Percentiles rank a stretch among this genome's conserved stretches.
Conservation (phyloP, 1,140 invertebrate species). For the Piezodorus guildinii region DNA sequence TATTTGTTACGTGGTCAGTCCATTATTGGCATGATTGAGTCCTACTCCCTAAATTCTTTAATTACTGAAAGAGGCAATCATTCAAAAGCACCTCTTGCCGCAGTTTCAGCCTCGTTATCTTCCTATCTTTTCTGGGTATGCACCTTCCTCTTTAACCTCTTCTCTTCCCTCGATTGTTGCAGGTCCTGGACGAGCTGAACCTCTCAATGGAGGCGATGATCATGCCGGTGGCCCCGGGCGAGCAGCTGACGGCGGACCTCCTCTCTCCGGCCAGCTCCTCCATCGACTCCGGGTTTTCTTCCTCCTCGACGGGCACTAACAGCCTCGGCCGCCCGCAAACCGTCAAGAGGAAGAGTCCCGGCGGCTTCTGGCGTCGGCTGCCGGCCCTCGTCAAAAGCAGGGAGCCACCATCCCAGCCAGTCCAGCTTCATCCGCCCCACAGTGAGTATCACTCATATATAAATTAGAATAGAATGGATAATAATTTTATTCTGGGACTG, state of each 20-base stretch:
- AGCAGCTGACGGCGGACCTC: constrained; percentile 14
- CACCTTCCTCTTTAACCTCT: no score
- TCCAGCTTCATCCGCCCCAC: constrained; percentile 43
- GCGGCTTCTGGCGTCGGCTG: constrained; percentile 52
- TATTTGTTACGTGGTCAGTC: no score
- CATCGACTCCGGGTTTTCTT: constrained; percentile 67
- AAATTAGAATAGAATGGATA: no score
- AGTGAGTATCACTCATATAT: constrained; percentile 35
- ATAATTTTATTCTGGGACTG: no score
- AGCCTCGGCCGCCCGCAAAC: constrained; percentile 31
- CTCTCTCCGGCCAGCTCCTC: constrained; percentile 55
- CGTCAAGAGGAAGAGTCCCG: constrained; percentile 26
- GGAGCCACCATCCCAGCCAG: constrained; percentile 52
- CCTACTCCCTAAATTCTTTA: no score
- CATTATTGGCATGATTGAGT: no score
- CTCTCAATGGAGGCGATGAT: constrained; percentile 77
- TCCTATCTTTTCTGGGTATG: no score
- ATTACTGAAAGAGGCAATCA: no score
- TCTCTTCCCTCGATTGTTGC: constrained; percentile 22
- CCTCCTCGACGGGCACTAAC: constrained; percentile 64
- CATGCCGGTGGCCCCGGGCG: constrained; percentile 44
- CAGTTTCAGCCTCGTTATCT: no score
- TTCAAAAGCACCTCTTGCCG: no score
- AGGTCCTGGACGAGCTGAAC: constrained; percentile 73
- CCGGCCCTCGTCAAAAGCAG: constrained; percentile 44